Evolutionary conservation across 2,797 vertebrate genomes (phyloP).

Genomic region (Siniperca undulata): DNA sequence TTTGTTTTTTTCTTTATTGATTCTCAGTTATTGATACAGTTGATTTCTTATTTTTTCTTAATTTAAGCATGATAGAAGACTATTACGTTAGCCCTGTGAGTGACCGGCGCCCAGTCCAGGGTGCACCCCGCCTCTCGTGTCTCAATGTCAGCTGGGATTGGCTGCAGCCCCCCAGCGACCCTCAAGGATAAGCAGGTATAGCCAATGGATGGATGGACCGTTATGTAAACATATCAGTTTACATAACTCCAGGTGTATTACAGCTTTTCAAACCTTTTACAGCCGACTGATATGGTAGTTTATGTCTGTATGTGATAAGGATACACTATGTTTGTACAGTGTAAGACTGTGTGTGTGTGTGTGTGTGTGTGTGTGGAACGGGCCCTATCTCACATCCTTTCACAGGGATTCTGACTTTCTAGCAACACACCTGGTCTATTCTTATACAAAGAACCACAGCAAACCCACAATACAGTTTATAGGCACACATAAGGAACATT

Average conservation of each 20-base stretch:
- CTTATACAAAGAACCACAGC: neutral
- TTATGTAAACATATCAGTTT: neutral
- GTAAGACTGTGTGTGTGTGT: neutral
- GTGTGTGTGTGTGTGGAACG: neutral
- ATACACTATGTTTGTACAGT: neutral
- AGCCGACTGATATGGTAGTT: neutral
- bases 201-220: neutral
- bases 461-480: neutral
- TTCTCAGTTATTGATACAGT: neutral
- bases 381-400: constrained; percentile 18
- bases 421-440: constrained; percentile 42
- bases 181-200: neutral
- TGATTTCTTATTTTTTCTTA: neutral
- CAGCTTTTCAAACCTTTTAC: neutral
- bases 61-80: neutral
- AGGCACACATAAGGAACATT: neutral
- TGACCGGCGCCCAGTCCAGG: neutral
- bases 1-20: neutral
- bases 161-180: neutral
- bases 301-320: neutral
- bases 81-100: neutral
- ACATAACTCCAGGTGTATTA: neutral
- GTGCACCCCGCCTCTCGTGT: neutral
- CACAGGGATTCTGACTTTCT: constrained; percentile 27
- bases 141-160: neutral